Base-by-base conservation (phyloP, 2,797 vertebrate species). In the Rhinophrynus dorsalis region DNA sequence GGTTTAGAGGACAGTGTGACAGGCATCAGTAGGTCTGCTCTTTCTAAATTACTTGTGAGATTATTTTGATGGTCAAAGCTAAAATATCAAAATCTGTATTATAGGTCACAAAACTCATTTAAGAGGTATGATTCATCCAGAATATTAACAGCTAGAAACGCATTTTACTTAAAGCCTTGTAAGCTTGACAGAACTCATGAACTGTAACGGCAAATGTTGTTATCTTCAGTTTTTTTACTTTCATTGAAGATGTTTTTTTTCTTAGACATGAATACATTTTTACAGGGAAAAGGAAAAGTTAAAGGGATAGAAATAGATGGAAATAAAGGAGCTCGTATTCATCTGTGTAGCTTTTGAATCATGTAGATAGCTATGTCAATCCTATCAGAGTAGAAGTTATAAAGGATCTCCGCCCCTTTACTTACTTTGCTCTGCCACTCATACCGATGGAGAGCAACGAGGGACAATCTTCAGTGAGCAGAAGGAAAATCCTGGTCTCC, bases 61-160 rank as follows among this genome's bases (percentile, higher is more conserved):
- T 65, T 69, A 65, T 68, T 74, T 64, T 51, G 54, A 48, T 60
- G 66, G 54, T 40, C 40, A 56, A 42, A 70, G 60, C 68, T 71
- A 66, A 60, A 67, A 63, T 61, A 67, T 70, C 68, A 67, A 54
- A 67, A 67, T 58, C 57, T 42, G 35, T 67, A 67, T 60, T 68
- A 58, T 47, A 57, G 63, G 63, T 63, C 56, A 51, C 50, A 65
- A 72, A 65, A 72, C 69, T 65, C 69, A 63, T 68, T 68, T 64
- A 72, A 64, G 57, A 73, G 52, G 44, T 20, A 64, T 38, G 64
- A 73, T 63, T 70, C 63, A 54, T 42, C 58, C 61, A 33, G 69
- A 72, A 72, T 72, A 72, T 72, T 66, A 72, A 72, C 24, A 21
- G 35, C 52, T 15, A 44, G 26, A 35, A 44, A 66, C 50, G 29